Evolutionary conservation across 1,140 invertebrate species (phyloP).

Genomic region (Scaptomyza montana): DNA sequence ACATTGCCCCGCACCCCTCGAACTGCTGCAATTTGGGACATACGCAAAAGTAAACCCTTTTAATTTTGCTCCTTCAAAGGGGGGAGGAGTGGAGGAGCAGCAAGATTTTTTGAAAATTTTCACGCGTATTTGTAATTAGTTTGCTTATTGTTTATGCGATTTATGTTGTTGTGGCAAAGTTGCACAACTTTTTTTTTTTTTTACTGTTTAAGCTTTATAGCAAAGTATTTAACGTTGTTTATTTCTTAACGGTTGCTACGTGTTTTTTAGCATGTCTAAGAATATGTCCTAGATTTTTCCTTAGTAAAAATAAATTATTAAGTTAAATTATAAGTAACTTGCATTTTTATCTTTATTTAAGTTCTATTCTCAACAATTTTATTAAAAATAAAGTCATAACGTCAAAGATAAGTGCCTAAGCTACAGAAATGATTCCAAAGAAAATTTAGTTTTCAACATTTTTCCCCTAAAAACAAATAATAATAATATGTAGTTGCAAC

Average conservation of each 20-base stretch:
- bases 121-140: slow-evolving; percentile 81
- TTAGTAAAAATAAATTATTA: too few relatives aligned
- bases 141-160: slow-evolving; percentile 65
- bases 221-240: background rate
- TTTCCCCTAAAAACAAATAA: slow-evolving; percentile 27
- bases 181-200: slow-evolving; percentile 8
- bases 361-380: background rate
- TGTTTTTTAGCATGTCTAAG: background rate
- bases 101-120: slow-evolving; percentile 63
- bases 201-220: background rate
- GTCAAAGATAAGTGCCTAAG: background rate
- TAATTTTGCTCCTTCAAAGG: slow-evolving; percentile 4
- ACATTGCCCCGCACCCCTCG: background rate
- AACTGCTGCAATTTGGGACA: slow-evolving; percentile 1
- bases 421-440: background rate
- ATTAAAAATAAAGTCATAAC: slow-evolving; percentile 9
- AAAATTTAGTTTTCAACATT: background rate
- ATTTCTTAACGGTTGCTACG: background rate
- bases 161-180: background rate
- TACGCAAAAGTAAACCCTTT: slow-evolving; percentile 58
- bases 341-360: too few relatives aligned
- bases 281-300: background rate
- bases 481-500: slow-evolving; percentile 10
- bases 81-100: background rate
- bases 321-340: too few relatives aligned